Base-by-base conservation (phyloP, 2,797 vertebrate species). In the Falco biarmicus region DNA sequence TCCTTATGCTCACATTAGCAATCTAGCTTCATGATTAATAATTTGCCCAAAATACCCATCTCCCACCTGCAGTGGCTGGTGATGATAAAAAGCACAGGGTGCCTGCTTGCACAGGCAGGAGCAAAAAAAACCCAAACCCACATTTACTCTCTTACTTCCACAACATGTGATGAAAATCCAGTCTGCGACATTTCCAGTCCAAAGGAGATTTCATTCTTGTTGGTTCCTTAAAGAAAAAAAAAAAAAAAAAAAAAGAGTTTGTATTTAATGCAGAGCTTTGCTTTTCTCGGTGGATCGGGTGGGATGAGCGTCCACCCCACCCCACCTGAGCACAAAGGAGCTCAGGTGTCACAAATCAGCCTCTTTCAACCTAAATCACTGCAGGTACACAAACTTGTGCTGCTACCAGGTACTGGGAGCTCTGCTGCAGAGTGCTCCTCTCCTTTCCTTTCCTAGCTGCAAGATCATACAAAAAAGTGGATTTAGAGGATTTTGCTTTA, bases 161-260 rank as follows among this genome's bases (percentile, higher is more conserved):
- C 98, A 61, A 99, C 98, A 28, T 99, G 99, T 0, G 99, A 99
- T n/a, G 99, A 99, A 97, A 99, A 99, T 93, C 99, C 99, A 5
- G 99, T 99, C 97, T 99, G 99, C 59, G 99, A 99, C 99, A 99
- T 99, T 97, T 99, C 99, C 96, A 99, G 98, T 20, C 99, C 99
- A 91, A 99, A 99, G 95, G 99, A 99, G 41, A 99, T 99, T 96
- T 99, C 99, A 0, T 99, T 99, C 98, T 99, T 99, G 97, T 99
- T 99, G 92, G 99, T 99, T 96, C 99, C 99, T 99, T 95, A 5
- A 96, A 77, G 83, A 51, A 81, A 54, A 64, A 29, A 25, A 7
- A n/a, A 5, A 18, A 85, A 41, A 32, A 16, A 2, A 37, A 5
- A 60, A n/a, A n/a, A n/a, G n/a, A 60, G 6, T 65, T 79, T 29